Base-by-base conservation (phyloP, 2,888 invertebrate species). In the Monochamus alternatus region DNA sequence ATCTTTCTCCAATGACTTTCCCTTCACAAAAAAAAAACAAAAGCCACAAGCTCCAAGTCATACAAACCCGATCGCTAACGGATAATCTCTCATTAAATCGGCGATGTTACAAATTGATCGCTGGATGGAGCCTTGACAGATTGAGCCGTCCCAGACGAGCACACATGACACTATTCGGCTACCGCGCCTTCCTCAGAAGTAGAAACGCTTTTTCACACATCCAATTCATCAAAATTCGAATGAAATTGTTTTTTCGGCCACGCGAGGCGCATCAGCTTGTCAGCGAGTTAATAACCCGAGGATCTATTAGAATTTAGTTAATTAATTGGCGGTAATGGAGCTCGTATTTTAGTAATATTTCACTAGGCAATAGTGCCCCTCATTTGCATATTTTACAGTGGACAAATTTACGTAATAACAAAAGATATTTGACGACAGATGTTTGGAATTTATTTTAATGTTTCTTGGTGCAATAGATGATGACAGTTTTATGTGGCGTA, bases 51-150 rank as follows among this genome's bases (percentile, higher is more conserved):
- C 62, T 63, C 62, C 63, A 52, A 62, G 71, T 73, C 60, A 73
- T 58, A 44, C 58, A 66, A 66, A 66, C 14, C 38, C 32, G 65
- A 32, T 60, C 38, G 62, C 31, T 47, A 59, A 63, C 14, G 32
- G 7, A 60, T 69, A 69, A 69, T 69, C 76, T 77, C 59, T 68
- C 64, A 79, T 76, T 75, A 80, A 76, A 81, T 80, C 79, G 75
- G 75, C 76, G 80, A 75, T 80, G 82, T 81, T 80, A 82, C 79
- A 79, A 82, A 82, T 81, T 81, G 82, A 83, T 82, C 80, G 81
- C 78, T 78, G 77, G 76, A 78, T 76, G 71, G 79, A 38, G 51
- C 75, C 74, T 76, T 82, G 82, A 83, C 80, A 76, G 81, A 82
- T 82, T 82, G 81, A 83, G 82, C 82, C 81, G 82, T 83, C 83